A percentile compares a stretch with the other conserved stretches of the same genome.
Conservation (phyloP, 1,140 invertebrate genomes). For the Drosophila mojavensis region DNA sequence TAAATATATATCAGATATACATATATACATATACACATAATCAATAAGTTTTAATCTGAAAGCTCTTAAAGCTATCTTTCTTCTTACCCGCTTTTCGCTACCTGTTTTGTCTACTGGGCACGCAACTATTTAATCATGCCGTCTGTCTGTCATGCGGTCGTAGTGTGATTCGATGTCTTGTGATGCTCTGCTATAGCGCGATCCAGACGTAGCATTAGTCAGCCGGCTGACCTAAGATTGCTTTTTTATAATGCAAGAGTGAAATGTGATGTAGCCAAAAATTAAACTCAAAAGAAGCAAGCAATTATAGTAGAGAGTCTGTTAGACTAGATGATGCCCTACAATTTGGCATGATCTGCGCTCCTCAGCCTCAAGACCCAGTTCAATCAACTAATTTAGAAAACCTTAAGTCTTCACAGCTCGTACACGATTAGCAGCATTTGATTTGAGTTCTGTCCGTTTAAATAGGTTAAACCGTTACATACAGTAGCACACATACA, state of each 20-base stretch:
- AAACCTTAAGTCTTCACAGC: too few relatives aligned
- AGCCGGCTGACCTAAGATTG: constrained; percentile 20
- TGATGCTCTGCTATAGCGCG: constrained; percentile 35
- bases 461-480: not conserved
- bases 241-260: constrained; percentile 23
- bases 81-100: not conserved
- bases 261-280: constrained; percentile 16
- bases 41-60: not conserved
- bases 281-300: constrained; percentile 1
- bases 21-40: not conserved
- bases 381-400: too few relatives aligned
- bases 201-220: constrained; percentile 22
- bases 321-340: not conserved
- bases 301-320: not conserved
- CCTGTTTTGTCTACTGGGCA: constrained; percentile 6
- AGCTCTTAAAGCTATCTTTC: not conserved
- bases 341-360: too few relatives aligned
- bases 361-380: too few relatives aligned
- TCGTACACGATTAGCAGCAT: too few relatives aligned
- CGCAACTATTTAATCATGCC: constrained; percentile 32
- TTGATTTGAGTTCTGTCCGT: too few relatives aligned
- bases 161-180: constrained; percentile 61
- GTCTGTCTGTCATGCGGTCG: constrained; percentile 62
- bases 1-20: not conserved
- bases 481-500: not conserved